phyloP scores from a whole-genome alignment of 2,888 invertebrate genomes.

The Tenodera sinensis region DNA sequence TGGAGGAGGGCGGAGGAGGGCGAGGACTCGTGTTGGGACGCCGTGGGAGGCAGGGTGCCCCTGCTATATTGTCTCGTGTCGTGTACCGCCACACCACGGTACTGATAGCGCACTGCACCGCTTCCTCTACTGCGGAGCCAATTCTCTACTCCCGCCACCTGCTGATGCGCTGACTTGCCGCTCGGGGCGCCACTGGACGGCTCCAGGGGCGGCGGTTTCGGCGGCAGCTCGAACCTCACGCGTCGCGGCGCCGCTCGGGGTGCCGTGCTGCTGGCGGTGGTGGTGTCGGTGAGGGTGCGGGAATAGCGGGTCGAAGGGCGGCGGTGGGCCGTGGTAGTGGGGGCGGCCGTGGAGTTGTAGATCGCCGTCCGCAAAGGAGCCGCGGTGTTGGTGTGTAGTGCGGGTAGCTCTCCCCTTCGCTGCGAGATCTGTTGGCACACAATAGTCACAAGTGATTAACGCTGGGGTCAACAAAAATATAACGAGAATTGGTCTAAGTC shows the following conservation, averaged over 20 bases:
- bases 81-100: slow-evolving; percentile 28
- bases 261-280: neutral
- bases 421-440: neutral
- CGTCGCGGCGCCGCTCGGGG: slow-evolving; percentile 15
- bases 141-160: slow-evolving; percentile 30
- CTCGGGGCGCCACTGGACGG: slow-evolving; percentile 16
- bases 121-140: slow-evolving; percentile 28
- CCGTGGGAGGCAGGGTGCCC: slow-evolving; percentile 31
- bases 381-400: neutral
- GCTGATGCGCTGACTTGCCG: slow-evolving; percentile 15
- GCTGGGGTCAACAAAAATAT: too few relatives aligned
- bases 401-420: neutral
- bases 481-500: too few relatives aligned
- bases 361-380: slow-evolving; percentile 6
- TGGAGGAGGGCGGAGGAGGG: slow-evolving; percentile 44
- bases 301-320: neutral
- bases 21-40: slow-evolving; percentile 14
- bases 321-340: neutral
- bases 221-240: slow-evolving; percentile 28
- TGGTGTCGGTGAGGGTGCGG: slow-evolving; percentile 25
- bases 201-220: slow-evolving; percentile 12
- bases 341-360: slow-evolving; percentile 11
- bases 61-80: slow-evolving; percentile 28
- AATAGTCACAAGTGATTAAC: neutral
- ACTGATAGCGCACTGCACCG: slow-evolving; percentile 28